Conservation (phyloP, 2,888 invertebrate genomes). For the Melinaea menophilus region DNA sequence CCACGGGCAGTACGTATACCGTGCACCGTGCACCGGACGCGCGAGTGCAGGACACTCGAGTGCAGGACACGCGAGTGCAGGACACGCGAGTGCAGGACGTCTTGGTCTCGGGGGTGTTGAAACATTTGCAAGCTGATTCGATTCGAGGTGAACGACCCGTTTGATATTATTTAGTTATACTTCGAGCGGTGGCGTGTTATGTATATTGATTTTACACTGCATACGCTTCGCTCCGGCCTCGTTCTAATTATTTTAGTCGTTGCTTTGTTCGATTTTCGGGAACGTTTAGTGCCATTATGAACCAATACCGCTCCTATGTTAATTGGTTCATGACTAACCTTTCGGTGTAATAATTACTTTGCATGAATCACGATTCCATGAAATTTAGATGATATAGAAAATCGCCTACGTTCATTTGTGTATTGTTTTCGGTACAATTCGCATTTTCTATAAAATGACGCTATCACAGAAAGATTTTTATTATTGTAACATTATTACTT, state of each 20-base stretch:
- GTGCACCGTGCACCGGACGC: constrained; percentile 36
- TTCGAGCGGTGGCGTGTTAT: constrained; percentile 43
- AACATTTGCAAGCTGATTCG: constrained; percentile 63
- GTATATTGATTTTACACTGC: constrained; percentile 68
- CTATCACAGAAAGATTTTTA: too few relatives aligned
- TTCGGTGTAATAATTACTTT: constrained; percentile 17
- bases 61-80: constrained; percentile 22
- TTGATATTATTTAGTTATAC: constrained; percentile 24
- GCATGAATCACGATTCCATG: constrained; percentile 21
- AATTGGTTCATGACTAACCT: constrained; percentile 18
- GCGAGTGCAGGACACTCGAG: constrained; percentile 23
- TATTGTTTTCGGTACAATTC: too few relatives aligned
- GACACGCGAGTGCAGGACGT: constrained; percentile 26
- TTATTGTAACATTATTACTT: too few relatives aligned
- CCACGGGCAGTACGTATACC: constrained; percentile 40
- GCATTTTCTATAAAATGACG: too few relatives aligned
- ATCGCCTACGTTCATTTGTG: not conserved
- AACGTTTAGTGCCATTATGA: constrained; percentile 26
- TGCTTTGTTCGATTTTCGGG: constrained; percentile 39
- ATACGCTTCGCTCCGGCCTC: constrained; percentile 59
- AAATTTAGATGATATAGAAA: constrained; percentile 13
- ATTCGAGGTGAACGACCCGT: constrained; percentile 52
- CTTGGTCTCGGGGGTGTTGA: constrained; percentile 27
- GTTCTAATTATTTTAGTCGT: constrained; percentile 57
- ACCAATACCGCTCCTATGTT: constrained; percentile 20